Evolutionary conservation across 23 tunicate genomes (phyloP).

Genomic region (Ascidia mentula): DNA sequence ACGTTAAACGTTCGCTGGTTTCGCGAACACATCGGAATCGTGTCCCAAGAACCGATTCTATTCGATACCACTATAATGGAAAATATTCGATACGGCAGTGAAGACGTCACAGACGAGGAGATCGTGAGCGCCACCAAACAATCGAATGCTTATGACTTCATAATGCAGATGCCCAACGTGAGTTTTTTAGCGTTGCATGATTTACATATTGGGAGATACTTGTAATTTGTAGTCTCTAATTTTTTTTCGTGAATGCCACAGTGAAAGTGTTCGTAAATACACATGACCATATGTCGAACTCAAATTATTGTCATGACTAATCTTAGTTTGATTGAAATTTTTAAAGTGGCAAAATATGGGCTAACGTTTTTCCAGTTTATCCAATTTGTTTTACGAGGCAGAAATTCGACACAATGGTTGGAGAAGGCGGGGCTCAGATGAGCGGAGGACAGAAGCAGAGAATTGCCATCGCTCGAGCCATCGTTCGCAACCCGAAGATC

Average conservation of each 20-base stretch:
- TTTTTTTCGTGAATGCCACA: too few relatives aligned
- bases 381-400: too few relatives aligned
- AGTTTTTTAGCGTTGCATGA: too few relatives aligned
- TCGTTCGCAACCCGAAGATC: conserved; percentile 57
- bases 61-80: conserved; percentile 95
- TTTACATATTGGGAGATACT: too few relatives aligned
- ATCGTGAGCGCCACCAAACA: conserved; percentile 70
- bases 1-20: conserved; percentile 86
- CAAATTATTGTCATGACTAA: too few relatives aligned
- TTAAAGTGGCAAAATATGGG: too few relatives aligned
- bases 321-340: too few relatives aligned
- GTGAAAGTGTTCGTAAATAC: too few relatives aligned
- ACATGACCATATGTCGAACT: too few relatives aligned
- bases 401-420: conserved; percentile 91
- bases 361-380: too few relatives aligned
- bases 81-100: conserved; percentile 80
- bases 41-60: conserved; percentile 91
- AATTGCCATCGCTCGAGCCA: conserved; percentile 66
- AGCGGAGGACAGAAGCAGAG: conserved; percentile 78
- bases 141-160: conserved; percentile 92
- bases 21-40: conserved; percentile 92
- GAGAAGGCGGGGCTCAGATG: conserved; percentile 96
- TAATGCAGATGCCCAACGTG: conserved; percentile 81
- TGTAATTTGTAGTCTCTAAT: too few relatives aligned
- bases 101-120: conserved; percentile 73